These are phyloP conservation scores for Uria aalge DNA, from an alignment of 2,113 vertebrate species.

Conservation along the genomic window DNA sequence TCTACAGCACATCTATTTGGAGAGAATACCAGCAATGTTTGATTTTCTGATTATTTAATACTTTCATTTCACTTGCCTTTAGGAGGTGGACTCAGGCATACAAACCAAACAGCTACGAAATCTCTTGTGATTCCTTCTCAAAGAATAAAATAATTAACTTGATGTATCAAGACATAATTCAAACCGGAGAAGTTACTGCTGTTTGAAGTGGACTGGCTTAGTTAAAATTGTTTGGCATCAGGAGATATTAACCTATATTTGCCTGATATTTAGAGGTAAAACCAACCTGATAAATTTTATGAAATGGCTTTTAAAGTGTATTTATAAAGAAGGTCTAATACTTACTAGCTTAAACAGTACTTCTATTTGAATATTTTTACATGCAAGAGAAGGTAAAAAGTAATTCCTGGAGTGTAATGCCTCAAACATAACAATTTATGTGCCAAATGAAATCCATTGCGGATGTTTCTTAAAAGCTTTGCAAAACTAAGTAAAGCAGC, in stretches of 20 bases:
- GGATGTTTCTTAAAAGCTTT: neutral
- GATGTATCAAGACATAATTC: neutral
- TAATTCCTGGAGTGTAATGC: neutral
- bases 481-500: neutral
- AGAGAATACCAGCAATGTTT: neutral
- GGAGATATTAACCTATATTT: neutral
- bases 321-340: conserved; percentile 10
- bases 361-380: neutral
- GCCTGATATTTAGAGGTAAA: neutral
- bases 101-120: conserved; percentile 23
- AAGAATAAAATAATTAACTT: conserved; percentile 3
- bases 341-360: neutral
- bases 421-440: conserved; percentile 4
- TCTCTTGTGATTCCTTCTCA: neutral
- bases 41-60: conserved; percentile 37
- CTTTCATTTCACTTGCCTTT: neutral
- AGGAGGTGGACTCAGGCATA: neutral
- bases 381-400: neutral
- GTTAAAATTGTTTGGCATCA: neutral
- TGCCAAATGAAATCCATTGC: neutral
- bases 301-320: neutral
- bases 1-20: neutral
- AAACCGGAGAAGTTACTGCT: neutral
- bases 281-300: neutral
- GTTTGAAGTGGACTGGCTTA: neutral